Evolutionary conservation across 64 coral and sea anemone species (phyloP), one percentile per base, ranked within the genome.

Genomic region (Anthopleura sola): DNA sequence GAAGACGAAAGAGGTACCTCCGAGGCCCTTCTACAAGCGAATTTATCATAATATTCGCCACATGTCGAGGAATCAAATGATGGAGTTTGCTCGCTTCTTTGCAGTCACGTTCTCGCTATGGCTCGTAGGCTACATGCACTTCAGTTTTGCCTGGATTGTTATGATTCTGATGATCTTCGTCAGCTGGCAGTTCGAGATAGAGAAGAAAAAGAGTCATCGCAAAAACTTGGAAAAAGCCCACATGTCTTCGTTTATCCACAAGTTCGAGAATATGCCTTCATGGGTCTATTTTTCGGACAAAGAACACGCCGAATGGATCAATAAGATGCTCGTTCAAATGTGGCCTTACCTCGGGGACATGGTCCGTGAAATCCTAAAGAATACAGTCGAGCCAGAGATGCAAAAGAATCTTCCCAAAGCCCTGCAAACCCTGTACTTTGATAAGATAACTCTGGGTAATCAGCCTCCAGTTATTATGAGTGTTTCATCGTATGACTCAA

Each of bases 141-240:
- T 95, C 47, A 95, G 93, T 62, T 95, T 92, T 80, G 93, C 93
- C 20, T 95, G 93, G 93, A 95, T 95, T 11, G 82, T 88, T 57
- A 88, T 92, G 82, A 91, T 91, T 36, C 44, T 95, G 12, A 86
- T 88, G 83, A 85, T 92, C 36, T 95, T 91, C 23, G 93, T 90
- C 7, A 88, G 57, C 64, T 95, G 93, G 93, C 78, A 95, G 48
- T 95, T 82, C 83, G 83, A 95, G 28, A 88, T 86, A 84, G 51
- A 85, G 16, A 80, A 82, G 58, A 91, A 84, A 78, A 88, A 85
- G 16, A 85, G 86, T 21, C 93, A 85, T 10, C 90, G 93, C 23
- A 58, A 88, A 0, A 89, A 91, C 55, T 38, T 95, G 50, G 82
- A 77, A 14, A 88, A 88, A 60, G 90, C 93, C 3, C 82, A 84